These are phyloP conservation scores for Oreochromis grahami DNA, from an alignment of 2,797 vertebrate genomes.

Conservation along the genomic window DNA sequence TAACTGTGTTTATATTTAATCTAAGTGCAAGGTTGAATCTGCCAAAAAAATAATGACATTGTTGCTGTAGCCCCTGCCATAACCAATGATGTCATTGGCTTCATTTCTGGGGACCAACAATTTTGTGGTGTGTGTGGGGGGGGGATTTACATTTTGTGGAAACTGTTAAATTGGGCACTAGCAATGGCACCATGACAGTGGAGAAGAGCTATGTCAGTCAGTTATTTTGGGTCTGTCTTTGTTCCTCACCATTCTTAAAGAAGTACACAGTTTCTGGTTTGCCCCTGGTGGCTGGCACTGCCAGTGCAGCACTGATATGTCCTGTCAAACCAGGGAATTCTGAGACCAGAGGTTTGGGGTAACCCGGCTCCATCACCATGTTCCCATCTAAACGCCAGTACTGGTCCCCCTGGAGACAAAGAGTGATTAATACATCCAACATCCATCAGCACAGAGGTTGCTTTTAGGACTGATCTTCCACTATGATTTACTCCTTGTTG, in stretches of 20 bases:
- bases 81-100: neutral
- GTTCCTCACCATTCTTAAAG: constrained; percentile 83
- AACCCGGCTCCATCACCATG: constrained; percentile 79
- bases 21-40: neutral
- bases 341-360: constrained; percentile 79
- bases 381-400: constrained; percentile 88
- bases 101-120: neutral
- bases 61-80: neutral
- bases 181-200: neutral
- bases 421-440: neutral
- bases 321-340: constrained; percentile 87
- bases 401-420: constrained; percentile 73
- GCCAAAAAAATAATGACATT: neutral
- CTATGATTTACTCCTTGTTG: neutral
- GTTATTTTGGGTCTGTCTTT: neutral
- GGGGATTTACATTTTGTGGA: neutral
- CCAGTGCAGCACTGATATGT: constrained; percentile 79
- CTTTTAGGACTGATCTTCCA: neutral
- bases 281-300: constrained; percentile 74
- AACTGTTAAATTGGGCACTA: neutral
- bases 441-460: neutral
- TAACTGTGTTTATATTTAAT: neutral
- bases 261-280: constrained; percentile 85
- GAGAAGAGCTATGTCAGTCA: neutral
- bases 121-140: neutral